Conservation (phyloP, 2,888 invertebrate species). For the Temnothorax unifasciatus region DNA sequence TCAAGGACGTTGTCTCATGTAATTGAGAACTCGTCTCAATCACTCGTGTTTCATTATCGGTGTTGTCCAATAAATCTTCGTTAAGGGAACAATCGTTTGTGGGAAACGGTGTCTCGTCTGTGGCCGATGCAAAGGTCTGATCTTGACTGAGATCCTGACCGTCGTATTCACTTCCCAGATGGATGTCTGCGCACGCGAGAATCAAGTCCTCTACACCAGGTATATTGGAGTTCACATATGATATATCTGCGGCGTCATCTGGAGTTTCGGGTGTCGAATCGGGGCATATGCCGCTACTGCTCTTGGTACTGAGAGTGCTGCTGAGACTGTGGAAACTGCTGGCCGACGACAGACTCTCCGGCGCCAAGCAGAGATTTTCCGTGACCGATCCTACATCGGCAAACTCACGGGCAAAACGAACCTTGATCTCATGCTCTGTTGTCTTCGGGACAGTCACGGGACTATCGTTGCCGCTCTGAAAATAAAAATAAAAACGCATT, state of each 20-base stretch:
- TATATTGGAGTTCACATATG: slow-evolving; percentile 77
- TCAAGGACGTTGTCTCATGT: not conserved
- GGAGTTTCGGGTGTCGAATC: slow-evolving; percentile 73
- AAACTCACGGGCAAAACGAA: slow-evolving; percentile 81
- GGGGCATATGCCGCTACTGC: slow-evolving; percentile 77
- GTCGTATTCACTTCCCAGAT: slow-evolving; percentile 66
- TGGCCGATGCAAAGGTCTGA: slow-evolving; percentile 80
- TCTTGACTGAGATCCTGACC: slow-evolving; percentile 76
- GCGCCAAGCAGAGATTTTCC: slow-evolving; percentile 55
- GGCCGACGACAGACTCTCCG: slow-evolving; percentile 80
- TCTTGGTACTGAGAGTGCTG: slow-evolving; percentile 79
- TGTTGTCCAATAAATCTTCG: slow-evolving; percentile 17
- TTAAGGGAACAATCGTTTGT: slow-evolving; percentile 45
- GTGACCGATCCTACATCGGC: slow-evolving; percentile 74
- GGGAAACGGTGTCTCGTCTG: slow-evolving; percentile 62
- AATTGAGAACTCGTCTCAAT: not conserved
- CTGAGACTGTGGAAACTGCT: slow-evolving; percentile 82
- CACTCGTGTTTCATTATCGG: not conserved
- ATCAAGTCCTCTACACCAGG: slow-evolving; percentile 82
- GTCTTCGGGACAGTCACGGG: slow-evolving; percentile 57
- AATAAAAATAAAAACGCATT: slow-evolving; percentile 25
- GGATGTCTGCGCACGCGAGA: slow-evolving; percentile 78
- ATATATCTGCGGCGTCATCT: slow-evolving; percentile 68
- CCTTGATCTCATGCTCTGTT: slow-evolving; percentile 81
- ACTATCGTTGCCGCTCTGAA: slow-evolving; percentile 70